Evolutionary conservation across 2,797 vertebrate genomes (phyloP).

Genomic region (Enteromius unitaeniatus): DNA sequence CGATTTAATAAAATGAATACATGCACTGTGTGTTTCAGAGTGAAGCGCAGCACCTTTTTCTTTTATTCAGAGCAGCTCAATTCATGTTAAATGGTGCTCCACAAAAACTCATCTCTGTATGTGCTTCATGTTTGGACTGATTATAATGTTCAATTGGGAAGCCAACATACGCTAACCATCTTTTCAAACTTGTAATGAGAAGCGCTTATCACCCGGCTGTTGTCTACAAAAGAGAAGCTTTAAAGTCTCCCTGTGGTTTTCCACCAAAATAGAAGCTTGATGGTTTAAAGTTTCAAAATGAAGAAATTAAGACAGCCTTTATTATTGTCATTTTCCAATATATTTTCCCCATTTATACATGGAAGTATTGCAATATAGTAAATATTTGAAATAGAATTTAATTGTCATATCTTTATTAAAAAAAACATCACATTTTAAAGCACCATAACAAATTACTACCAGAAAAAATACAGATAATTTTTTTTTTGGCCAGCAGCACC

Average conservation of each 20-base stretch:
- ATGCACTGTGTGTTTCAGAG: background rate
- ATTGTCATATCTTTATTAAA: background rate
- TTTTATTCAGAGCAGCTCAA: background rate
- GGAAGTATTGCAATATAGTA: background rate
- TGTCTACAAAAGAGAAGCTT: background rate
- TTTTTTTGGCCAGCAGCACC: too few species aligned
- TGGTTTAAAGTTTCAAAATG: background rate
- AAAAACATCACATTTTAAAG: background rate
- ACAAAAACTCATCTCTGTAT: background rate
- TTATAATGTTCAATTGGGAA: background rate
- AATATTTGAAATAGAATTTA: background rate
- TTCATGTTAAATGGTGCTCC: background rate
- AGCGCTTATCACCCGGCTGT: background rate
- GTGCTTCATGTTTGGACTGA: background rate
- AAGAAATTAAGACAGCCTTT: background rate
- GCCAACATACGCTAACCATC: background rate
- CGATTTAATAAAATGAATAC: background rate
- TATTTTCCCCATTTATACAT: background rate
- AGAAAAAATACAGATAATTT: background rate
- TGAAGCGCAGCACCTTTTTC: background rate
- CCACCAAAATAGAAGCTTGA: background rate
- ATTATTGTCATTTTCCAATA: background rate
- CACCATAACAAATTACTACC: background rate
- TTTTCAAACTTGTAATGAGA: constrained; percentile 8
- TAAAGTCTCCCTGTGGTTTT: background rate